phyloP scores from a whole-genome alignment of 2,888 invertebrate genomes.

The Trachelus stipa region DNA sequence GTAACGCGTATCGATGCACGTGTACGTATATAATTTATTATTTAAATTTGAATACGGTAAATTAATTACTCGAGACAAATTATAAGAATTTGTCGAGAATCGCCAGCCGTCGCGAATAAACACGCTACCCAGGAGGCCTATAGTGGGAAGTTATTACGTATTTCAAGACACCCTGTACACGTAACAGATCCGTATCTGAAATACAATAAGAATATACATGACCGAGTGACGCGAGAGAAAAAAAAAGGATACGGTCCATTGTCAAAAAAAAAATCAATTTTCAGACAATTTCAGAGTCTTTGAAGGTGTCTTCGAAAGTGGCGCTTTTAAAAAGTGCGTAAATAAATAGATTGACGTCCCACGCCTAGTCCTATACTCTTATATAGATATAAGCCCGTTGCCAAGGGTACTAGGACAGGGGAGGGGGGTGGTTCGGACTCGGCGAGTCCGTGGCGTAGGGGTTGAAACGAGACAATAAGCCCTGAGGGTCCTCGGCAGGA shows the following conservation, averaged over 20 bases:
- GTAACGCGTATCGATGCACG: background rate
- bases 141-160: background rate
- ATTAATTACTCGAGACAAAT: background rate
- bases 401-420: conserved; percentile 13
- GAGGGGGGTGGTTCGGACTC: conserved; percentile 19
- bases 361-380: conserved; percentile 15
- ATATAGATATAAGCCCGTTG: background rate
- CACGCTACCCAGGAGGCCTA: background rate
- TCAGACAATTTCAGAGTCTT: conserved; percentile 53
- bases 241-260: background rate
- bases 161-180: background rate
- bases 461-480: conserved; percentile 54
- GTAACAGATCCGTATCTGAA: background rate
- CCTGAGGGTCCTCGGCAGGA: conserved; percentile 49
- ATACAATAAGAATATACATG: background rate
- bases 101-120: background rate
- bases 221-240: background rate
- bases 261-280: conserved; percentile 54
- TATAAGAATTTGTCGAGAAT: background rate
- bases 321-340: conserved; percentile 58
- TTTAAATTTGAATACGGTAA: background rate
- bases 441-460: background rate
- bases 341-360: conserved; percentile 59
- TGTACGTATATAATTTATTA: background rate
- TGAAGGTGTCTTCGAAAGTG: conserved; percentile 28